Conservation (phyloP, 2,888 invertebrate species). For the Nezara viridula region DNA sequence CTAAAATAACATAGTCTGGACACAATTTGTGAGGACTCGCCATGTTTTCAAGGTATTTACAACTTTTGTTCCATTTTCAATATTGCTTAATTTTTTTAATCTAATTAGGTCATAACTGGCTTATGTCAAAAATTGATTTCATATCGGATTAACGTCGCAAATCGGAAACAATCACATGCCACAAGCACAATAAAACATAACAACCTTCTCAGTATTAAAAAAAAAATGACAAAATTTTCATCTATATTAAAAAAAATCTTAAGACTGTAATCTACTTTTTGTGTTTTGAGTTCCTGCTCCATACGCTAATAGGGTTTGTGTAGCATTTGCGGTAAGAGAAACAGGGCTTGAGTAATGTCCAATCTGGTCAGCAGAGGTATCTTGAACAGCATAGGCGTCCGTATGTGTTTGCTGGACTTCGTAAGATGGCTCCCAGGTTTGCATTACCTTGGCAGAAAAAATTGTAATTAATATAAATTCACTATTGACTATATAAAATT, state of each 20-base stretch:
- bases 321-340: not conserved
- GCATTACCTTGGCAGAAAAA: not conserved
- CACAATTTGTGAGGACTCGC: too few species aligned
- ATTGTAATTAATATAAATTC: not conserved
- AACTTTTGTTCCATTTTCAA: too few species aligned
- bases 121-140: not conserved
- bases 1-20: too few species aligned
- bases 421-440: slow-evolving; percentile 31
- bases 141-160: too few species aligned
- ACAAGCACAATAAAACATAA: too few species aligned
- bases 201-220: too few species aligned
- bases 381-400: not conserved
- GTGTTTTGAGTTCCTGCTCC: not conserved
- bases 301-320: not conserved
- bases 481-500: too few species aligned
- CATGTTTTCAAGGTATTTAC: too few species aligned
- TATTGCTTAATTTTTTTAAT: not conserved
- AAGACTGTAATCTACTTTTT: not conserved
- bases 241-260: not conserved
- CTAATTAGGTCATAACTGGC: not conserved
- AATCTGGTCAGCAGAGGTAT: not conserved
- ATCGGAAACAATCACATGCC: too few species aligned
- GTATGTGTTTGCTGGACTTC: slow-evolving; percentile 25
- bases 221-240: too few species aligned
- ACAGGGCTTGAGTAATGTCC: slow-evolving; percentile 24